Base-by-base conservation (phyloP, 2,797 vertebrate species). In the Discoglossus pictus region DNA sequence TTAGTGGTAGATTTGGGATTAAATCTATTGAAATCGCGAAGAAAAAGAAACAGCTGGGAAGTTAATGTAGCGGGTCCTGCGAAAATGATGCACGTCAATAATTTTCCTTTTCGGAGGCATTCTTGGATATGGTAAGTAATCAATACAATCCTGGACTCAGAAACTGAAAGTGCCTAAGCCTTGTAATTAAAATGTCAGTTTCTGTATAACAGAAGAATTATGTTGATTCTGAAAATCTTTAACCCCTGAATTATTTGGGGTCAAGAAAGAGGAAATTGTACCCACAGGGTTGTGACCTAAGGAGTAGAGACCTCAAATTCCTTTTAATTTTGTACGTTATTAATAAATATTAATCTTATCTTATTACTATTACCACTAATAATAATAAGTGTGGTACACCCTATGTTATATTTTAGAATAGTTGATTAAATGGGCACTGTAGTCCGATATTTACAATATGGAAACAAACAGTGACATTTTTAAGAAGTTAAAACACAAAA, bases 61-160 rank as follows among this genome's bases (percentile, higher is more conserved):
- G 81, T 82, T 84, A 64, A 84, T 84, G 84, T 72, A 76, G 82
- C 80, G 84, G 86, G 82, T 86, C 73, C 84, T 77, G 81, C 83
- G 78, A 90, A 86, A 80, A 92, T 92, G 90, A 93, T 93, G 92
- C 92, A 93, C 39, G 88, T 93, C 83, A 93, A 93, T 83, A 91
- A 91, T 85, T 93, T 92, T 78, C 92, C 92, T 40, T 91, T 93
- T 85, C 89, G 92, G 82, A 93, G 92, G 75, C 92, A 93, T 90
- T 93, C 92, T 62, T 93, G 92, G 92, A 93, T 93, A 86, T 93
- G 92, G 92, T 93, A 80, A 93, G 92, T 87, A 86, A 82, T 75
- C 73, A 63, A 76, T 82, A 75, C 42, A 75, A 65, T 39, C 74
- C 82, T 79, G 56, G 74, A 50, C 64, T 51, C 46, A 62, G 73